Percentiles rank a stretch among this genome's conserved stretches.
phyloP scores from a whole-genome alignment of 2,113 vertebrate genomes.

The Poicephalus meyeri region DNA sequence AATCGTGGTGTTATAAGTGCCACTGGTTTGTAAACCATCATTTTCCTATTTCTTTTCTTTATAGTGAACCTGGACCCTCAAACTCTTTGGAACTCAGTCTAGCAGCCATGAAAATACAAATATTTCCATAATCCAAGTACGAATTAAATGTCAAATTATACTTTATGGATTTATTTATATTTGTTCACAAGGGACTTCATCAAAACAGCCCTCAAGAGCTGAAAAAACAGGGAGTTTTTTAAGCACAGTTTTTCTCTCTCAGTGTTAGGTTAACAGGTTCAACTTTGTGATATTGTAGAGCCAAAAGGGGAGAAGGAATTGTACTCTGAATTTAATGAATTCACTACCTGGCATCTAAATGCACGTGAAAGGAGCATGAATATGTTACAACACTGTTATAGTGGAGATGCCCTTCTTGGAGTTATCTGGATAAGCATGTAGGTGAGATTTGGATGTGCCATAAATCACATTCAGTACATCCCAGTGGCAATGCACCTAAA shows the following conservation, averaged over 20 bases:
- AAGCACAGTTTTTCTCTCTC: conserved; percentile 15
- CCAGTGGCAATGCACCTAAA: neutral
- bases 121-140: conserved; percentile 11
- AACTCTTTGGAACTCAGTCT: neutral
- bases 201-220: conserved; percentile 37
- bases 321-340: conserved; percentile 18
- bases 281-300: conserved; percentile 15
- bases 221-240: neutral
- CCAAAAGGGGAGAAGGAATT: conserved; percentile 22
- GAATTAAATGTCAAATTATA: conserved; percentile 53
- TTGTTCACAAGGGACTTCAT: conserved; percentile 40
- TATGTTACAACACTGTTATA: neutral
- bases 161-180: conserved; percentile 57
- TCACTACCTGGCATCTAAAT: neutral
- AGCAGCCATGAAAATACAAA: conserved; percentile 6
- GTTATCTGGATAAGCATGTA: neutral
- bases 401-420: neutral
- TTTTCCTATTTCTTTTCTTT: neutral
- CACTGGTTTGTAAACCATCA: neutral
- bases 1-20: neutral
- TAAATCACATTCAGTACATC: neutral
- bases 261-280: conserved; percentile 39
- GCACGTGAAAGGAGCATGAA: neutral
- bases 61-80: neutral
- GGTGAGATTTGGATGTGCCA: neutral